A percentile compares a stretch with the other conserved stretches of the same genome.
Evolutionary conservation across 1,140 invertebrate genomes (phyloP).

Genomic region (Danaus plexippus): DNA sequence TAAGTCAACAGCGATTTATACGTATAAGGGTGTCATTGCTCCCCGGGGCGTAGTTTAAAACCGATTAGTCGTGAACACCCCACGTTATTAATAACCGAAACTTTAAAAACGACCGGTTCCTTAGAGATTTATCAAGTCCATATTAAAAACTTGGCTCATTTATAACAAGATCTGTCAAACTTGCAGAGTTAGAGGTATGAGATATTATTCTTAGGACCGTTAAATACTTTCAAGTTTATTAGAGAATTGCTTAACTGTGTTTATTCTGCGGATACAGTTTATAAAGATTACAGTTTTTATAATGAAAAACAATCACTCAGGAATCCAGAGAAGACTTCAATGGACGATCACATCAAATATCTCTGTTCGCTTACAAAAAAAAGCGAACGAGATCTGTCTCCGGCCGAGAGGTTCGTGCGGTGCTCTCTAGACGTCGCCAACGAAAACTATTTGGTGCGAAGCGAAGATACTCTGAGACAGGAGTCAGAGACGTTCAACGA

Average conservation of each 20-base stretch:
- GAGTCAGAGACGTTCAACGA: slow-evolving; percentile 41
- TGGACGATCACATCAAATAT: slow-evolving; percentile 46
- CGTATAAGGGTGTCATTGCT: not conserved
- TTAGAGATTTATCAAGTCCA: too few species aligned
- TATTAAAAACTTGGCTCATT: too few species aligned
- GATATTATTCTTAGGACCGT: too few species aligned
- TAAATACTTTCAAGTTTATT: too few species aligned
- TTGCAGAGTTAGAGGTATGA: too few species aligned
- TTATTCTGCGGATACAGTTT: too few species aligned
- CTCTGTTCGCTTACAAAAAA: slow-evolving; percentile 44
- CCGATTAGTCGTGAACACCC: slow-evolving; percentile 6
- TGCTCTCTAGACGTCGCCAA: slow-evolving; percentile 42
- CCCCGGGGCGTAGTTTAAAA: slow-evolving; percentile 12
- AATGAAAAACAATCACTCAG: slow-evolving; percentile 10
- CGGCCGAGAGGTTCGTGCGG: slow-evolving; percentile 44
- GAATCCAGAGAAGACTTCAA: slow-evolving; percentile 43
- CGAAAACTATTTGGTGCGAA: slow-evolving; percentile 43
- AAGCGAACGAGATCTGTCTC: slow-evolving; percentile 31
- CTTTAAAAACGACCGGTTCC: too few species aligned
- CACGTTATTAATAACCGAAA: not conserved
- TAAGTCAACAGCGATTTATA: not conserved
- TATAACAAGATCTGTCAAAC: too few species aligned
- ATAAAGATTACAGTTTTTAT: too few species aligned
- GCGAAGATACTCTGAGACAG: slow-evolving; percentile 43
- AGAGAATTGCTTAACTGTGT: too few species aligned